These are phyloP conservation scores for Tamandua tetradactyla DNA, from an alignment of 2,797 vertebrate genomes.

Conservation along the genomic window DNA sequence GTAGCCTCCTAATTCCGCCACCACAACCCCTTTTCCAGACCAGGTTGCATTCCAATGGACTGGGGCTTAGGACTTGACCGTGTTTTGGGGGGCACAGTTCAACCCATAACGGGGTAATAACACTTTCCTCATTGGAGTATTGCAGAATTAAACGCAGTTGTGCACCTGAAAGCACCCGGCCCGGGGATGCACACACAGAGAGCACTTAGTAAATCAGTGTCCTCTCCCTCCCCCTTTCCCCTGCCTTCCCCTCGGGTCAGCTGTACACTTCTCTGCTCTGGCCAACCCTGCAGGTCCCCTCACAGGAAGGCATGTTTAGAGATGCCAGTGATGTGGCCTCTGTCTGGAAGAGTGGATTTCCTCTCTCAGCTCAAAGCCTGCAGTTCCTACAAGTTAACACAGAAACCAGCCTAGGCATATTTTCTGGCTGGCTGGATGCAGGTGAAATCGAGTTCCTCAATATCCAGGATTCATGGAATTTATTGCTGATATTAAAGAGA, in stretches of 20 bases:
- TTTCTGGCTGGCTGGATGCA: constrained; percentile 5
- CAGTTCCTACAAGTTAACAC: constrained; percentile 68
- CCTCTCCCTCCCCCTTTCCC: not conserved
- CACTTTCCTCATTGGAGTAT: accelerated
- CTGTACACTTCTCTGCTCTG: not conserved
- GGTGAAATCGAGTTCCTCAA: constrained; percentile 43
- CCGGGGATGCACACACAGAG: accelerated
- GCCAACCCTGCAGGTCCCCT: constrained; percentile 4
- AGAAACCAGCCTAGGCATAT: constrained; percentile 4
- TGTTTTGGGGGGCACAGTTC: no score
- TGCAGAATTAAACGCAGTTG: accelerated
- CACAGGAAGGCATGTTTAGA: accelerated
- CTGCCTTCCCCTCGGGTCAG: not conserved
- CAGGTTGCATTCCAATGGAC: no score
- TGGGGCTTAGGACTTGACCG: no score
- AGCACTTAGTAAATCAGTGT: not conserved
- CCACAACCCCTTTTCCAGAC: no score
- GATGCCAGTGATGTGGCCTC: not conserved
- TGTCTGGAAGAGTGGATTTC: not conserved
- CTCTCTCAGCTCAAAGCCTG: constrained; percentile 23
- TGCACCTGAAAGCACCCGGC: not conserved
- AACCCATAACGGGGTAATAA: no score
- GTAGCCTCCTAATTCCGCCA: no score
- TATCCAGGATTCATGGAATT: constrained; percentile 51
- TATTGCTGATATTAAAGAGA: constrained; percentile 58